A percentile compares a stretch with the other conserved stretches of the same genome.
phyloP scores from a whole-genome alignment of 2,113 vertebrate species.

The Sinocyclocheilus rhinocerous region DNA sequence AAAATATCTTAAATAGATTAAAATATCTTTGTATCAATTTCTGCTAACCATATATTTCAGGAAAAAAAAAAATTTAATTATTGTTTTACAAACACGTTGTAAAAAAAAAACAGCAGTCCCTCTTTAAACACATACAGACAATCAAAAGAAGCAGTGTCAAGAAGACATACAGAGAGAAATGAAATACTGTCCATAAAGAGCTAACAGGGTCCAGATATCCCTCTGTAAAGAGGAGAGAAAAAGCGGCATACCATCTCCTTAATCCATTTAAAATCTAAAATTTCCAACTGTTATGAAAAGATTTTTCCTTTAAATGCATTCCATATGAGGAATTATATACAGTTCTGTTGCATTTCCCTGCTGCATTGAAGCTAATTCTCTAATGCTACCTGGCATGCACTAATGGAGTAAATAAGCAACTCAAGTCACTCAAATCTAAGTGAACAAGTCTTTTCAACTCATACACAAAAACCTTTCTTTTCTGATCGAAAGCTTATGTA shows the following conservation, averaged over 20 bases:
- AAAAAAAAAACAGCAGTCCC: constrained; percentile 30
- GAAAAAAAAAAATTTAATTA: neutral
- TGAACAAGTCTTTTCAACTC: neutral
- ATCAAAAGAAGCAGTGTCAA: constrained; percentile 50
- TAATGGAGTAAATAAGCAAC: constrained; percentile 12
- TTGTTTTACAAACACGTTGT: neutral
- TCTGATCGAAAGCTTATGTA: constrained; percentile 4
- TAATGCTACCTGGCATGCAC: constrained; percentile 10
- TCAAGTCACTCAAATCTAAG: constrained; percentile 6
- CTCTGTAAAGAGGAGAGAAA: constrained; percentile 38
- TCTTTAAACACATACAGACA: constrained; percentile 12
- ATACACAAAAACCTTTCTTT: constrained; percentile 3
- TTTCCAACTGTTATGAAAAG: constrained; percentile 76
- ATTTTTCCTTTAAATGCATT: constrained; percentile 70
- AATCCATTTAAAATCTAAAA: constrained; percentile 73
- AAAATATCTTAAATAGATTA: too few species aligned
- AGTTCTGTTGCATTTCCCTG: constrained; percentile 56
- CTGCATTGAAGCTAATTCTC: constrained; percentile 47
- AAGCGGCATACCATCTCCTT: constrained; percentile 62
- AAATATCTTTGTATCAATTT: too few species aligned
- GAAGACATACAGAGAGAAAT: constrained; percentile 66
- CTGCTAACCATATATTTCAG: too few species aligned
- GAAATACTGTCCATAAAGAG: constrained; percentile 60
- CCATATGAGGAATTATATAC: constrained; percentile 66
- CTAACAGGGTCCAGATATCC: constrained; percentile 71